These are phyloP conservation scores for Neodiprion virginianus DNA, from an alignment of 1,140 invertebrate species.

Conservation along the genomic window DNA sequence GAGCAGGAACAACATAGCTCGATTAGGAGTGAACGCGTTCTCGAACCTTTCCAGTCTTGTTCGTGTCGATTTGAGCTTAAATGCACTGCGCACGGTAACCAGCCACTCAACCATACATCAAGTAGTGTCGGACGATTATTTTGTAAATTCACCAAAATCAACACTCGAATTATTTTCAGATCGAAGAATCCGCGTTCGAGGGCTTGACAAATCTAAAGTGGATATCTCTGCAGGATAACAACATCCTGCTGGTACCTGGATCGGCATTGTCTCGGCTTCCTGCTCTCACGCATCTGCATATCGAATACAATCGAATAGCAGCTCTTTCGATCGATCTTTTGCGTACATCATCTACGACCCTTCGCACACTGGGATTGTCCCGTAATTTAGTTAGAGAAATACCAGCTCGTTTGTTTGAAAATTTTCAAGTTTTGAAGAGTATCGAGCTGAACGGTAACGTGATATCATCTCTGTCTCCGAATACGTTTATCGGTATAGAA, in stretches of 20 bases:
- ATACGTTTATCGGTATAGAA: conserved; percentile 80
- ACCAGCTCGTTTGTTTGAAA: conserved; percentile 78
- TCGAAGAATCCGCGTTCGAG: conserved; percentile 86
- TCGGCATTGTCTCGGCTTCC: conserved; percentile 78
- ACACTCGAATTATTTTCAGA: conserved; percentile 63
- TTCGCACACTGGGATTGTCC: conserved; percentile 74
- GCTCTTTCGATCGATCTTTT: conserved; percentile 83
- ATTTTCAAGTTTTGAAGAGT: conserved; percentile 75
- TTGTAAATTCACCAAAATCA: background rate
- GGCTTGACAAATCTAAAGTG: conserved; percentile 79
- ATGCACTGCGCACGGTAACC: conserved; percentile 83
- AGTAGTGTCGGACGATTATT: background rate
- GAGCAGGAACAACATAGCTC: conserved; percentile 83
- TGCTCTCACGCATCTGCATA: conserved; percentile 74
- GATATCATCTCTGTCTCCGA: conserved; percentile 72
- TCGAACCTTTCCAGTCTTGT: conserved; percentile 72
- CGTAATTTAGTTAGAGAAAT: conserved; percentile 88
- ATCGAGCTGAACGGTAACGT: conserved; percentile 83
- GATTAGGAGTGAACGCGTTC: conserved; percentile 82
- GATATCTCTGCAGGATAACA: conserved; percentile 86
- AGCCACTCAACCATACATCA: conserved; percentile 17
- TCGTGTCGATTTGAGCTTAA: conserved; percentile 83
- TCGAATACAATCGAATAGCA: conserved; percentile 88
- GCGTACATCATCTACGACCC: conserved; percentile 63
- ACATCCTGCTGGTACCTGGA: conserved; percentile 83